Evolutionary conservation across 2,113 vertebrate species (phyloP).

Genomic region (Festucalex cinctus): DNA sequence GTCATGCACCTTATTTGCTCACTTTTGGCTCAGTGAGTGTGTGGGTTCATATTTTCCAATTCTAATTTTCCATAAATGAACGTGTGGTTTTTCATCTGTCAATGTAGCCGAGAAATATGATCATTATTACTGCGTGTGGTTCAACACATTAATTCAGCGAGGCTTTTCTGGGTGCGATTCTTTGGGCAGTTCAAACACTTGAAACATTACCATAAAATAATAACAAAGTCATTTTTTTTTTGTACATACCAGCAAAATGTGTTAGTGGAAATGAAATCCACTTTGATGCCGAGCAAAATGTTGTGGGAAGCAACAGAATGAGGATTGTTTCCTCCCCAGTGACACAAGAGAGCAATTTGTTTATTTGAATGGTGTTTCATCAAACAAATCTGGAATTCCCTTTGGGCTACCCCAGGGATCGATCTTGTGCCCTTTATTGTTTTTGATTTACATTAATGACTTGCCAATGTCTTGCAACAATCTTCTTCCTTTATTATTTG

Average conservation of each 20-base stretch:
- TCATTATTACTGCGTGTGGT: constrained; percentile 44
- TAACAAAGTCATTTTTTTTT: background rate
- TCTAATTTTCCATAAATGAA: constrained; percentile 24
- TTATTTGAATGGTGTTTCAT: no score
- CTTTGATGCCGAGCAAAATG: background rate
- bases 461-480: no score
- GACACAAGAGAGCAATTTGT: no score
- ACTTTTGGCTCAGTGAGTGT: background rate
- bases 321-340: background rate
- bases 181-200: constrained; percentile 20
- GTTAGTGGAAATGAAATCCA: constrained; percentile 1
- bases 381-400: no score
- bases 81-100: constrained; percentile 39
- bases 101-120: constrained; percentile 37
- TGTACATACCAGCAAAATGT: background rate
- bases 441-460: no score
- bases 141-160: constrained; percentile 44
- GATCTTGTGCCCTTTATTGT: no score
- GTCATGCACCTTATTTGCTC: background rate
- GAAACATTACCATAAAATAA: constrained; percentile 6
- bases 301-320: background rate
- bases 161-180: constrained; percentile 8
- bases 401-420: no score
- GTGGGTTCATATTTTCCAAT: constrained; percentile 20
- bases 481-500: no score